phyloP scores from a whole-genome alignment of 2,888 invertebrate species.

The Diaphora mendica region DNA sequence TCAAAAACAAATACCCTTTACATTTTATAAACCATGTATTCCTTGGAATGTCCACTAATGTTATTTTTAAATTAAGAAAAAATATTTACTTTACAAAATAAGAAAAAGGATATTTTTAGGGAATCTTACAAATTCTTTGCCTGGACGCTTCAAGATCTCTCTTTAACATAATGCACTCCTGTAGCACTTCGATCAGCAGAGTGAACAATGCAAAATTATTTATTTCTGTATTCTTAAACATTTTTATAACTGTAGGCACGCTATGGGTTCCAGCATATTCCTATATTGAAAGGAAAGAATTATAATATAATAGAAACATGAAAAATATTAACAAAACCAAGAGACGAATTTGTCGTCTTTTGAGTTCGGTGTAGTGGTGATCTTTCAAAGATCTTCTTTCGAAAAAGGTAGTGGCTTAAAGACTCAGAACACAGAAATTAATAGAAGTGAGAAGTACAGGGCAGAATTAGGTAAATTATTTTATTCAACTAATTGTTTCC shows the following conservation, averaged over 20 bases:
- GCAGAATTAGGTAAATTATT: background rate
- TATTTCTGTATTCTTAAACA: slow-evolving; percentile 71
- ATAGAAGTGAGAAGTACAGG: background rate
- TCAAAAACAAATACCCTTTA: background rate
- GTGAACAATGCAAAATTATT: slow-evolving; percentile 77
- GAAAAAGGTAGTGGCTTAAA: too few species aligned
- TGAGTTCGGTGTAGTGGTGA: too few species aligned
- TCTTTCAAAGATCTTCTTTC: too few species aligned
- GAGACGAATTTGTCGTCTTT: too few species aligned
- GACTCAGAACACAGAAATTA: too few species aligned
- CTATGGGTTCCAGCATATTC: slow-evolving; percentile 67
- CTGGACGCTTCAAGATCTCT: slow-evolving; percentile 66
- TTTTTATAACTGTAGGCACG: slow-evolving; percentile 62
- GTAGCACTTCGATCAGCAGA: slow-evolving; percentile 75
- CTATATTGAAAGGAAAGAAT: slow-evolving; percentile 48
- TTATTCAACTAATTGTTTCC: too few species aligned
- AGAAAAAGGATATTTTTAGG: background rate
- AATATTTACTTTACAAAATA: too few species aligned
- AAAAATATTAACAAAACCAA: too few species aligned
- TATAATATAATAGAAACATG: background rate
- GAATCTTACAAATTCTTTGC: slow-evolving; percentile 71
- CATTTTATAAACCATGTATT: too few species aligned
- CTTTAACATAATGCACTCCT: slow-evolving; percentile 74
- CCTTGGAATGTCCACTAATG: background rate
- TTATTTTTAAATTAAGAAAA: background rate